A percentile compares a stretch with the other conserved stretches of the same genome.
Conservation (phyloP, 1,140 invertebrate genomes). For the Zaprionus africanus region DNA sequence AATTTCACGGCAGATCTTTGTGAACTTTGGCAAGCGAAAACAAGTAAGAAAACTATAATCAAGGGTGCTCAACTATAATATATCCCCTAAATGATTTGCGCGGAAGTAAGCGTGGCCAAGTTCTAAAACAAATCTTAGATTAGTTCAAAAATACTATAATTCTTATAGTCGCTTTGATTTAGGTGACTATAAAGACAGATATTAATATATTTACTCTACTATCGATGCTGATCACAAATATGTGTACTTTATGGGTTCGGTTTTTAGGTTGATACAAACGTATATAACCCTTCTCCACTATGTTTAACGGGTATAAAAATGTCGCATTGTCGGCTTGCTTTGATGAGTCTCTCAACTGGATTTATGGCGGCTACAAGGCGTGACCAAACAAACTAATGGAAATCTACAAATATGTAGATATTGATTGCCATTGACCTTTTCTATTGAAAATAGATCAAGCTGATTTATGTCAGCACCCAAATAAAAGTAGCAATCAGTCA, state of each 20-base stretch:
- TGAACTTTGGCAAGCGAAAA: constrained; percentile 64
- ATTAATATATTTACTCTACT: too few relatives aligned
- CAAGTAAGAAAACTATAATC: too few relatives aligned
- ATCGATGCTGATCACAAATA: too few relatives aligned
- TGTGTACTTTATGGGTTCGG: too few relatives aligned
- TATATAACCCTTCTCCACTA: too few relatives aligned
- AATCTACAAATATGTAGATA: constrained; percentile 27
- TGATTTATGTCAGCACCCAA: constrained; percentile 32
- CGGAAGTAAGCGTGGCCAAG: too few relatives aligned
- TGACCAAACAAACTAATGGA: constrained; percentile 33
- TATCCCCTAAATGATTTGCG: too few relatives aligned
- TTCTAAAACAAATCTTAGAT: too few relatives aligned
- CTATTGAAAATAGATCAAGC: constrained; percentile 52
- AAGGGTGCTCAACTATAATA: not conserved
- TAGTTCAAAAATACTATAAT: too few relatives aligned
- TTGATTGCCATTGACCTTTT: constrained; percentile 60
- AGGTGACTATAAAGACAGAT: too few relatives aligned
- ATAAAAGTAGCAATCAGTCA: constrained; percentile 19
- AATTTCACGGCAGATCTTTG: constrained; percentile 67
- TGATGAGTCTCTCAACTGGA: not conserved
- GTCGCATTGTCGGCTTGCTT: constrained; percentile 24
- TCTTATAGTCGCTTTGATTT: too few relatives aligned
- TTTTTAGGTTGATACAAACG: too few relatives aligned
- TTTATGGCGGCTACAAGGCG: not conserved
- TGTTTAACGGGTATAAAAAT: constrained; percentile 13